These are phyloP conservation scores for Acropora tenuis DNA, from an alignment of 64 coral and sea anemone genomes.

Conservation along the genomic window DNA sequence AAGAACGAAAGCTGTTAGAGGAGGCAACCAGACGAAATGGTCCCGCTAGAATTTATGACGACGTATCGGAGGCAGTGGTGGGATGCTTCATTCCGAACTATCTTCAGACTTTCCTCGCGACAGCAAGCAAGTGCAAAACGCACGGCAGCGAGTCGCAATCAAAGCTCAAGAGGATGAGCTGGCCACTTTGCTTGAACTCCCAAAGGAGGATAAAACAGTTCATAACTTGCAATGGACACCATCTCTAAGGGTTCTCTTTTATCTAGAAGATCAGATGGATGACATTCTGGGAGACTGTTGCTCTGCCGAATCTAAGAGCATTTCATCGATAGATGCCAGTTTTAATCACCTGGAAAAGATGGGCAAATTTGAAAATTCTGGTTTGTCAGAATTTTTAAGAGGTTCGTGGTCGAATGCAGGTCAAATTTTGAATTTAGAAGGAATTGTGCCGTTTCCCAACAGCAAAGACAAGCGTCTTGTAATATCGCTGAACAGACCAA, in stretches of 20 bases:
- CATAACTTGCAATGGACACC: constrained; percentile 6
- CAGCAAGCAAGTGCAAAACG: neutral
- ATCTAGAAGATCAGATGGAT: constrained; percentile 14
- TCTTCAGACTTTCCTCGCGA: constrained; percentile 44
- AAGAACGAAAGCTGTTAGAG: constrained; percentile 1
- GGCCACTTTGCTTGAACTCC: constrained; percentile 10
- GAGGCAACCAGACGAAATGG: constrained; percentile 35
- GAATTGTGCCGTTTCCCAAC: constrained; percentile 56
- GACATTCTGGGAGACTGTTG: too few relatives aligned
- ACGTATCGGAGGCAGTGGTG: constrained; percentile 10
- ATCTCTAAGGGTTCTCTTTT: constrained; percentile 42
- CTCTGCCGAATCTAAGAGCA: too few relatives aligned
- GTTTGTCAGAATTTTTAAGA: constrained; percentile 21
- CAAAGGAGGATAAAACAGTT: neutral
- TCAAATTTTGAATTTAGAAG: neutral
- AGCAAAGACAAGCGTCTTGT: neutral
- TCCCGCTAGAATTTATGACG: constrained; percentile 39
- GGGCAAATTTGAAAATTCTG: constrained; percentile 31
- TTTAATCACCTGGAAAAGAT: neutral
- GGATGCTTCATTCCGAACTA: constrained; percentile 8
- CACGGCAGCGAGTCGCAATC: too few relatives aligned
- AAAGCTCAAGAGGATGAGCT: constrained; percentile 9
- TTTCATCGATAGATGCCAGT: too few relatives aligned
- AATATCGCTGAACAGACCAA: constrained; percentile 15
- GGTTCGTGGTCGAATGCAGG: constrained; percentile 47